A percentile compares a stretch with the other conserved stretches of the same genome.
phyloP scores from a whole-genome alignment of 1,140 invertebrate species.

The Neuroterus valhalla region DNA sequence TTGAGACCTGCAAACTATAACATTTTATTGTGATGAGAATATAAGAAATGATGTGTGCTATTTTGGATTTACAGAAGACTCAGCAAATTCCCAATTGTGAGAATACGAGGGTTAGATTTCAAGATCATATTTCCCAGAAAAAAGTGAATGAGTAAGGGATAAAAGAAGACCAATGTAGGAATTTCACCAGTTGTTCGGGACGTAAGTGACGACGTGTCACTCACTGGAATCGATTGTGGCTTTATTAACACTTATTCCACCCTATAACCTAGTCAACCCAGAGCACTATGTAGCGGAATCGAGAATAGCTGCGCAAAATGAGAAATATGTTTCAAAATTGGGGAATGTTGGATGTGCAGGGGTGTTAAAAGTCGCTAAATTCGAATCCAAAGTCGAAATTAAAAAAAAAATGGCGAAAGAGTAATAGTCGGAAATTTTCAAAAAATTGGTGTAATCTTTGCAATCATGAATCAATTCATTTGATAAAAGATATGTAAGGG shows the following conservation, averaged over 20 bases:
- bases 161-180: slow-evolving; percentile 13
- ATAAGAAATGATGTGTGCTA: slow-evolving; percentile 1
- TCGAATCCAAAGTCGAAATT: slow-evolving; percentile 42
- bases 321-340: no score
- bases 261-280: slow-evolving; percentile 30
- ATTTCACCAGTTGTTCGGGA: slow-evolving; percentile 34
- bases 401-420: slow-evolving; percentile 1
- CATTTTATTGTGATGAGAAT: slow-evolving; percentile 5
- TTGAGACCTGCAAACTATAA: neutral
- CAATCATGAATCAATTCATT: no score
- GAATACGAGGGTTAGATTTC: neutral
- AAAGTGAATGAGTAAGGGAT: slow-evolving; percentile 5
- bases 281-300: no score
- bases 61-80: neutral
- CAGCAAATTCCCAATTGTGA: neutral
- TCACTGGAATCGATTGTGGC: slow-evolving; percentile 37
- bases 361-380: no score
- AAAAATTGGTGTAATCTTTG: no score
- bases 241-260: slow-evolving; percentile 42
- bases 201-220: slow-evolving; percentile 26
- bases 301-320: no score
- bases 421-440: no score
- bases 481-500: no score
- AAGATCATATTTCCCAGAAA: slow-evolving; percentile 2
- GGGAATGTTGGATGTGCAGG: no score